Evolutionary conservation across 2,113 vertebrate species (phyloP), one percentile per base, ranked within the genome.

Genomic region (Dipodomys ordii): DNA sequence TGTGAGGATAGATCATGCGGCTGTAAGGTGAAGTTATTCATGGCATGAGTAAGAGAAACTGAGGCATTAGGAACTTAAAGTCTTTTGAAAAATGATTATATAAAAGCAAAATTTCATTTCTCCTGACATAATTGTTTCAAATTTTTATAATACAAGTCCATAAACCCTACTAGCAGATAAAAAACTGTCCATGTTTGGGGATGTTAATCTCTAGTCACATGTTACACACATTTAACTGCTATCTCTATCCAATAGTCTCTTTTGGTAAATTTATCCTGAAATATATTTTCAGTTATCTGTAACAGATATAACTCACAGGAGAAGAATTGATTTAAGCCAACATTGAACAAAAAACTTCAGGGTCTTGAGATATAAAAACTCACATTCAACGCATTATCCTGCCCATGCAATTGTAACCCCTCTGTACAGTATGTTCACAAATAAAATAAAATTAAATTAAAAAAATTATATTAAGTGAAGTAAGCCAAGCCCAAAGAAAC

Each of bases 241-340:
- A 49, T 46, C 92, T 93, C 83, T 44, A 57, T 76, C 6, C 64
- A 79, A 95, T 94, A 95, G 92, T 94, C 90, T 88, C 67, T 95
- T 93, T 35, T 94, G 80, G 35, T 79, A 96, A 96, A 95, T 96
- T 95, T 92, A 68, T 93, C 62, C 53, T 78, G 25, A 93, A 89
- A 78, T 85, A 78, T 74, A 73, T 91, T 77, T 83, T 80, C 5
- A 71, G 19, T 22, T 87, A 7, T 68, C 7, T 39, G 11, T 83
- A 28, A 80, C 49, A 78, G 67, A 87, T 30, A 67, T 35, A 87
- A 83, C 72, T 68, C 64, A 83, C 4, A 89, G 27, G 11, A 88
- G 25, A 84, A 92, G 35, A 35, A 35, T 7, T 60, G n/a, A 32
- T 1, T n/a, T 53, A 57, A 88, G 2, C 4, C 35, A 92, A 76